phyloP scores from a whole-genome alignment of 2,113 vertebrate genomes.

The Anthoscopus minutus region DNA sequence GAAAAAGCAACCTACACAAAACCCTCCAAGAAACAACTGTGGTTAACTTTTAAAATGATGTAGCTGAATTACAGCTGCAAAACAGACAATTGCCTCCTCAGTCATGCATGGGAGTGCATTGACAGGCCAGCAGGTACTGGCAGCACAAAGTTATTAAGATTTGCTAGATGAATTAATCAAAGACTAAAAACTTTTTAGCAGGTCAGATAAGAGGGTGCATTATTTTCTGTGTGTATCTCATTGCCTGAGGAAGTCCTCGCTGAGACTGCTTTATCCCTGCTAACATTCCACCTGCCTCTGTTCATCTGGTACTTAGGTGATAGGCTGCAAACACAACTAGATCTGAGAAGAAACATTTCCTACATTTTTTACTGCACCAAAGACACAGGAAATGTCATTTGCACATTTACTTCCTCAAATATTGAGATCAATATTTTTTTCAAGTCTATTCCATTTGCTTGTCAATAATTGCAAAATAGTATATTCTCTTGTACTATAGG shows the following conservation, averaged over 20 bases:
- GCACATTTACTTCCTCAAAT: not conserved
- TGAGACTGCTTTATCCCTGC: not conserved
- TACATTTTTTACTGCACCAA: not conserved
- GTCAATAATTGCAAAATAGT: not conserved
- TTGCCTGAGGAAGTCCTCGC: not conserved
- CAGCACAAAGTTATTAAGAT: not conserved
- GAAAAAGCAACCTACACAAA: not conserved
- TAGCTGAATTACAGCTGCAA: constrained; percentile 1
- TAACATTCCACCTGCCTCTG: not conserved
- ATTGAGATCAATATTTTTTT: not conserved
- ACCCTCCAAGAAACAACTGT: not conserved
- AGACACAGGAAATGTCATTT: not conserved
- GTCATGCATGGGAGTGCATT: not conserved
- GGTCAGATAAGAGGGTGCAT: not conserved
- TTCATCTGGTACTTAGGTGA: not conserved
- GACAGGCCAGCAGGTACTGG: not conserved
- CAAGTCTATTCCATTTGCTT: not conserved
- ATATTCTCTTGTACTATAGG: not conserved
- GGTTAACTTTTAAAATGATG: not conserved
- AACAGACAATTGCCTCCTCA: not conserved
- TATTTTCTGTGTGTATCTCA: not conserved
- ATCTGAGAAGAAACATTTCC: not conserved
- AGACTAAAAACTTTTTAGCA: not conserved
- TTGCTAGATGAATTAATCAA: not conserved
- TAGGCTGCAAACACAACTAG: not conserved